Percentiles rank a stretch among this genome's conserved stretches.
These are phyloP conservation scores for Ctenomys sociabilis DNA, from an alignment of 2,113 vertebrate genomes.

Conservation along the genomic window DNA sequence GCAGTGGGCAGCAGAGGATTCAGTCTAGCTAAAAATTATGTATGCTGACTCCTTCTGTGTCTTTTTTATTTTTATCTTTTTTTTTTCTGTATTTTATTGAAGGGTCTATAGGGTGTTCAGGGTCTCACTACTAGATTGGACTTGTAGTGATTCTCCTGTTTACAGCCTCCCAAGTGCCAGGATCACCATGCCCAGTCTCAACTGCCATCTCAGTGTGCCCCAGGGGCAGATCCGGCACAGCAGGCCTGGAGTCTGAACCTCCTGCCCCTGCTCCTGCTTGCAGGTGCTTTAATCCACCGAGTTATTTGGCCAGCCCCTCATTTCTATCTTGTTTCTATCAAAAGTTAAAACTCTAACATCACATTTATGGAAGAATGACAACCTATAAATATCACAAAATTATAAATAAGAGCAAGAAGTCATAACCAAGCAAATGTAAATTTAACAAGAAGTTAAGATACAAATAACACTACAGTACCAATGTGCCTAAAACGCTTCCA, in stretches of 20 bases:
- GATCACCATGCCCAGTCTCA: no score
- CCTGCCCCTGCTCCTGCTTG: no score
- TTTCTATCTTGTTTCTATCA: not conserved
- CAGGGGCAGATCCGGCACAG: no score
- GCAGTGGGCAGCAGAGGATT: not conserved
- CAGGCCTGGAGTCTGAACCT: no score
- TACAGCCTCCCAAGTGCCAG: no score
- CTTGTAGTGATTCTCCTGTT: no score
- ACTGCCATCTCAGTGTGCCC: no score
- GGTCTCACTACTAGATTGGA: no score
- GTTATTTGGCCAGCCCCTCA: no score
- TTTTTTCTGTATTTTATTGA: no score
- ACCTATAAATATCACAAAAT: not conserved
- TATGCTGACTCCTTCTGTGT: not conserved
- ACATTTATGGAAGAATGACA: not conserved
- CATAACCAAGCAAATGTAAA: not conserved
- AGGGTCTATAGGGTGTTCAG: no score
- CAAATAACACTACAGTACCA: not conserved
- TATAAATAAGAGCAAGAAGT: slow-evolving; percentile 29
- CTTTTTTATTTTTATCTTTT: not conserved
- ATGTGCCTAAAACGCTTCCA: not conserved
- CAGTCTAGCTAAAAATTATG: not conserved
- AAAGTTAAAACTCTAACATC: slow-evolving; percentile 14
- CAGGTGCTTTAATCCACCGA: no score
- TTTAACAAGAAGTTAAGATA: not conserved